Percentiles rank a stretch among this genome's conserved stretches.
phyloP scores from a whole-genome alignment of 2,113 vertebrate genomes.

The Chauna torquata region DNA sequence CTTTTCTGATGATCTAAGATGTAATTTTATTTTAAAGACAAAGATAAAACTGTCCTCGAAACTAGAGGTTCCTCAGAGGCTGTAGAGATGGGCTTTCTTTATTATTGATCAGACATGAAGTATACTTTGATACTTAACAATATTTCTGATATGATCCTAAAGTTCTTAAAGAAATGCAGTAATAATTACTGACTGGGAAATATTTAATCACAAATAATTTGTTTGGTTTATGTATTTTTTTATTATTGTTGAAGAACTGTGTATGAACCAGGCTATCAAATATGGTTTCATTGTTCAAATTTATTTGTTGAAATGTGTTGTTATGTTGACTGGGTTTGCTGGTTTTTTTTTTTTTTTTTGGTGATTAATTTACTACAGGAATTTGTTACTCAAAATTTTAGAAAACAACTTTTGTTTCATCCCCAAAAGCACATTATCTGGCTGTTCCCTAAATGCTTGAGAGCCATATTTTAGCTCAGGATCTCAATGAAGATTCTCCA shows the following conservation, averaged over 20 bases:
- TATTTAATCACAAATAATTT: background rate
- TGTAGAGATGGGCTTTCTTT: background rate
- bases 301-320: background rate
- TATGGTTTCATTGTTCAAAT: background rate
- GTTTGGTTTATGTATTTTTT: constrained; percentile 9
- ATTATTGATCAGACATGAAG: background rate
- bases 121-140: background rate
- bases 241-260: background rate
- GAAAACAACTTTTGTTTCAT: background rate
- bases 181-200: background rate
- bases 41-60: background rate
- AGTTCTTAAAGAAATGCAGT: background rate
- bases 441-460: background rate
- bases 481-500: background rate
- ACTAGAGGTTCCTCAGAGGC: background rate
- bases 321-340: background rate
- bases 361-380: background rate
- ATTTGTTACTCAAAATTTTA: background rate
- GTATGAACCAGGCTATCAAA: background rate
- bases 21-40: background rate
- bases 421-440: background rate
- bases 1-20: background rate
- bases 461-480: background rate
- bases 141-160: background rate
- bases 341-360: no score